Evolutionary conservation across 53 echinoderm and acorn worm species (phyloP), one percentile per base, ranked within the genome.

Genomic region (Echinometra lucunter): DNA sequence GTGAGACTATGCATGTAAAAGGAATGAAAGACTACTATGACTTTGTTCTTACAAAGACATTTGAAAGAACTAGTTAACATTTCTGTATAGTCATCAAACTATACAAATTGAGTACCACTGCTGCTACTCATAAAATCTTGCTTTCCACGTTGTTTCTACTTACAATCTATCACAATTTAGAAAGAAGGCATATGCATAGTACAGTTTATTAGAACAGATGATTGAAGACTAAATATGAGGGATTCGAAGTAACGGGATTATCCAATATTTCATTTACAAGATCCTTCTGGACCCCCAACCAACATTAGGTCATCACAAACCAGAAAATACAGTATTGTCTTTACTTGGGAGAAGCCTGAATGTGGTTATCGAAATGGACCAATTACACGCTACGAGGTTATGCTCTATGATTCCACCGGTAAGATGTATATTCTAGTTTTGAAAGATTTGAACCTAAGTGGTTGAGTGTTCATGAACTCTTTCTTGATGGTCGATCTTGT

Each of bases 291-390:
- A 6, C n/a, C 85, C 1, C 85, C 85, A 85, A 47, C 53, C 16
- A 85, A 85, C 23, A 19, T 85, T 25, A 18, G 28, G 28, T 47
- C 49, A 11, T 28, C 28, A 1, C 4, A 27, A 27, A 47, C 12
- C 30, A 85, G 9, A 49, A 85, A 85, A 85, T 49, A 49, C 34
- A 85, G 85, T 53, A 47, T 85, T 27, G 11, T 49, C 53, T 45
- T 85, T 19, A 49, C 12, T 3, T 85, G 85, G 85, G 85, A 85
- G 16, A 45, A 85, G 28, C 85, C 85, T 49, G 85, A 47, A 47
- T 85, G 85, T 85, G 85, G 85, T 49, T 53, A 28, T 85, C 47
- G 85, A 21, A 85, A 85, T 30, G 85, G 85, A 85, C 85, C 53
- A n/a, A 85, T 85, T 27, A 49, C 85, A 47, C 27, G 28, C 85